phyloP scores from a whole-genome alignment of 2,113 vertebrate genomes.

The Epinephelus moara region DNA sequence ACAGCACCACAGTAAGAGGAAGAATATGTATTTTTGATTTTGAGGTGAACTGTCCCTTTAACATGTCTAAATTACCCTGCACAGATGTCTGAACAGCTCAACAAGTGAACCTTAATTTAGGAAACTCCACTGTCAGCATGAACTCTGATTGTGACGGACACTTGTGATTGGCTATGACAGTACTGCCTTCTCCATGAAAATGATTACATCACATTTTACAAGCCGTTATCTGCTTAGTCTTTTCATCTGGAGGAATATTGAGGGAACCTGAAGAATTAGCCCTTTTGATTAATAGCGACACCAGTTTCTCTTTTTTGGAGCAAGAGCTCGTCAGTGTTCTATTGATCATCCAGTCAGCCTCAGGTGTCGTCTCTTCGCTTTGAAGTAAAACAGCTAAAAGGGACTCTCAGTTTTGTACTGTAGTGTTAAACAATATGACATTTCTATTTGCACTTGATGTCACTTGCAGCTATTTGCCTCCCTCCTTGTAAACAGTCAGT shows the following conservation, averaged over 20 bases:
- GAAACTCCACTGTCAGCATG: neutral
- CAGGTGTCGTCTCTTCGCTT: slow-evolving; percentile 14
- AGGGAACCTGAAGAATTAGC: slow-evolving; percentile 26
- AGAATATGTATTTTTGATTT: too few species aligned
- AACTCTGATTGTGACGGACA: neutral
- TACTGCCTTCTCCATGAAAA: neutral
- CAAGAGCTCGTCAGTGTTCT: neutral
- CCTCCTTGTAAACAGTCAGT: slow-evolving; percentile 23
- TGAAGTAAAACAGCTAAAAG: slow-evolving; percentile 19
- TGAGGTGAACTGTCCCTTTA: neutral
- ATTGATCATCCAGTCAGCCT: slow-evolving; percentile 29
- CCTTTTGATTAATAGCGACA: slow-evolving; percentile 21
- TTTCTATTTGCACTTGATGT: slow-evolving; percentile 59
- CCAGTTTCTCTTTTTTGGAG: neutral
- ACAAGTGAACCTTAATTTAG: neutral
- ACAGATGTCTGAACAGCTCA: neutral
- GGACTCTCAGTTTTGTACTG: slow-evolving; percentile 12
- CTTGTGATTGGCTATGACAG: neutral
- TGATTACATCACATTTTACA: slow-evolving; percentile 11
- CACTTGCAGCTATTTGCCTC: slow-evolving; percentile 41
- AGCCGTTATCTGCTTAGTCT: neutral
- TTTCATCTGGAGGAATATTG: slow-evolving; percentile 1
- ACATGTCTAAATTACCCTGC: too few species aligned
- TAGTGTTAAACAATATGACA: slow-evolving; percentile 32
- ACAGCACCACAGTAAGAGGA: too few species aligned